These are phyloP conservation scores for Laticauda laticaudata DNA, from an alignment of 2,113 vertebrate genomes.

Conservation along the genomic window DNA sequence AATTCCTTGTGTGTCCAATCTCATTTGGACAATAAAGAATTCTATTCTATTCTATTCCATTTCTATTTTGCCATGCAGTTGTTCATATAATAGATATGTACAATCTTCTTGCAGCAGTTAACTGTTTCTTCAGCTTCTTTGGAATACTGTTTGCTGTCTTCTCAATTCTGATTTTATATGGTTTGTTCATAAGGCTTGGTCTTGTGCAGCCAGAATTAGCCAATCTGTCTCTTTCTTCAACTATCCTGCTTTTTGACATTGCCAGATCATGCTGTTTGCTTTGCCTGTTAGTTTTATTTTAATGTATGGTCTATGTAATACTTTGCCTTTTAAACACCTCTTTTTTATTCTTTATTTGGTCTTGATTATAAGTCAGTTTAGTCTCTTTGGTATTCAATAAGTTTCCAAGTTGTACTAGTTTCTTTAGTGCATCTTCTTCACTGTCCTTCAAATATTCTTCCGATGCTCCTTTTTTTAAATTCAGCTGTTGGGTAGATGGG, in stretches of 20 bases:
- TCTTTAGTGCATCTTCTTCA: background rate
- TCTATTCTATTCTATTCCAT: too few species aligned
- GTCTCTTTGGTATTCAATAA: background rate
- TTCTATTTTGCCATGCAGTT: background rate
- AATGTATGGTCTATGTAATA: background rate
- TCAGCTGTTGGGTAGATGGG: background rate
- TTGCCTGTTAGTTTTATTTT: background rate
- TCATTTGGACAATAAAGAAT: too few species aligned
- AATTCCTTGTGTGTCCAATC: too few species aligned
- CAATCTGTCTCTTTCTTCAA: background rate
- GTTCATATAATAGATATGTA: background rate
- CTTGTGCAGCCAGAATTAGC: background rate
- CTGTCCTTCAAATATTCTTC: background rate
- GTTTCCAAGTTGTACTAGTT: background rate
- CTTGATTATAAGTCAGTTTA: background rate
- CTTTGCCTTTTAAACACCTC: background rate
- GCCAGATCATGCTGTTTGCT: background rate
- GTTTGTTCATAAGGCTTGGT: background rate
- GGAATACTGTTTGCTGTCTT: background rate
- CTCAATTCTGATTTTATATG: background rate
- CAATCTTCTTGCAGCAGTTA: background rate
- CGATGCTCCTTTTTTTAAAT: background rate
- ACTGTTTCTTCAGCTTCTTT: background rate
- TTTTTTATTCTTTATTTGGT: background rate
- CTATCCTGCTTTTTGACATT: background rate